phyloP scores from a whole-genome alignment of 2,113 vertebrate genomes.

The Thamnophis sirtalis region DNA sequence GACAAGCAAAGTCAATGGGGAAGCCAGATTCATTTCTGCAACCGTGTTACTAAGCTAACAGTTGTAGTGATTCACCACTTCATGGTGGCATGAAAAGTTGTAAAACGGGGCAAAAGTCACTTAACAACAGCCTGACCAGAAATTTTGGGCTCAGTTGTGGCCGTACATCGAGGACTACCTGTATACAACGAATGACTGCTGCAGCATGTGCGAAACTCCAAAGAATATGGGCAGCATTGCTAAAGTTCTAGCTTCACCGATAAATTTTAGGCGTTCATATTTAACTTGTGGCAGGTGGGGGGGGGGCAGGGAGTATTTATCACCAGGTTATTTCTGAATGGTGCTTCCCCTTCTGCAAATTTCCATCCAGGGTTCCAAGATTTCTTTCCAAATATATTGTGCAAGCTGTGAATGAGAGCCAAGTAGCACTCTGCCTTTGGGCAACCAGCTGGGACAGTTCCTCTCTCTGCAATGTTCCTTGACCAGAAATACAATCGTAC shows the following conservation, averaged over 20 bases:
- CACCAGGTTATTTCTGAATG: conserved; percentile 36
- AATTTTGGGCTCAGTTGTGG: background rate
- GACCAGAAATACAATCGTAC: conserved; percentile 25
- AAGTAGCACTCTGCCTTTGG: conserved; percentile 47
- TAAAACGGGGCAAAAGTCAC: background rate
- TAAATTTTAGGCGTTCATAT: conserved; percentile 4
- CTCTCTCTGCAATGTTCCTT: conserved; percentile 34
- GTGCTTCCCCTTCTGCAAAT: conserved; percentile 32
- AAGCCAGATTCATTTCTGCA: background rate
- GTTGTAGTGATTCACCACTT: background rate
- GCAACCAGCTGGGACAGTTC: conserved; percentile 25
- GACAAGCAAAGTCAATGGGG: background rate
- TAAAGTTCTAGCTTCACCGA: background rate
- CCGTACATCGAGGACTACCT: background rate
- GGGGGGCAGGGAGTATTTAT: background rate
- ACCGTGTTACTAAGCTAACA: background rate
- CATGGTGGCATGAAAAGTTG: background rate
- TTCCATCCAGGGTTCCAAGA: conserved; percentile 58
- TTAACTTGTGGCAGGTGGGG: conserved; percentile 5
- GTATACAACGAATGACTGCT: background rate
- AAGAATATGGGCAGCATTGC: background rate
- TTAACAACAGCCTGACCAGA: background rate
- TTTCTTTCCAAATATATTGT: conserved; percentile 57
- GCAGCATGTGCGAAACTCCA: background rate
- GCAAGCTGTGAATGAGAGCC: conserved; percentile 37